phyloP scores from a whole-genome alignment of 2,113 vertebrate genomes.

The Oxyruncus cristatus region DNA sequence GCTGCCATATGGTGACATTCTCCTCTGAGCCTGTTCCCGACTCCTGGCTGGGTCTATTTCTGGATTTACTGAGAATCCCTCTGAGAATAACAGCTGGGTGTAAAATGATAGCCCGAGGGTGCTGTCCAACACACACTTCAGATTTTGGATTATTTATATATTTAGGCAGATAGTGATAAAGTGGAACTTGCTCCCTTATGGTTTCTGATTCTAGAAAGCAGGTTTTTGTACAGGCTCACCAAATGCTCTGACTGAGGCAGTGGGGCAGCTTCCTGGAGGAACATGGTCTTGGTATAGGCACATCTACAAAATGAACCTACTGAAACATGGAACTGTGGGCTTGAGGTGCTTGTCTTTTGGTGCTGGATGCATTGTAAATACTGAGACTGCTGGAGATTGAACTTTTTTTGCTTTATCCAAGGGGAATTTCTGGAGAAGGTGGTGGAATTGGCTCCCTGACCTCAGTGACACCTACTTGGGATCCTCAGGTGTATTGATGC shows the following conservation, averaged over 20 bases:
- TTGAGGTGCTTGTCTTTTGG: neutral
- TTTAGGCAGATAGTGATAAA: slow-evolving; percentile 38
- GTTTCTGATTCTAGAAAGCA: neutral
- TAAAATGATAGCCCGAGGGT: slow-evolving; percentile 65
- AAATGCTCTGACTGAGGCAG: neutral
- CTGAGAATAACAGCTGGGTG: slow-evolving; percentile 69
- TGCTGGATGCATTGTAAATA: neutral
- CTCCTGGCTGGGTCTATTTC: slow-evolving; percentile 53
- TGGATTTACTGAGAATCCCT: slow-evolving; percentile 62
- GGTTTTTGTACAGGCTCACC: neutral
- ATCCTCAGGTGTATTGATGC: neutral
- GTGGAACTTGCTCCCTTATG: neutral
- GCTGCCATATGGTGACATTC: slow-evolving; percentile 63
- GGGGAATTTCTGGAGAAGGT: neutral
- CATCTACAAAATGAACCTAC: neutral
- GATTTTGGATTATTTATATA: slow-evolving; percentile 62
- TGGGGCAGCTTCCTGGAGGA: neutral
- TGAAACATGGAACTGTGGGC: neutral
- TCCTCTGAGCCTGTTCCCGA: slow-evolving; percentile 41
- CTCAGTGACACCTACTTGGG: neutral
- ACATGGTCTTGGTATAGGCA: neutral
- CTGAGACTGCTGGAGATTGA: neutral
- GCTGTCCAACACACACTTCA: slow-evolving; percentile 59
- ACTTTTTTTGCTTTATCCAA: neutral
- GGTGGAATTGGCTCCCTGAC: neutral